A percentile compares a stretch with the other conserved stretches of the same genome.
Conservation (phyloP, 2,888 invertebrate species). For the Kuschelorhynchus macadamiae region DNA sequence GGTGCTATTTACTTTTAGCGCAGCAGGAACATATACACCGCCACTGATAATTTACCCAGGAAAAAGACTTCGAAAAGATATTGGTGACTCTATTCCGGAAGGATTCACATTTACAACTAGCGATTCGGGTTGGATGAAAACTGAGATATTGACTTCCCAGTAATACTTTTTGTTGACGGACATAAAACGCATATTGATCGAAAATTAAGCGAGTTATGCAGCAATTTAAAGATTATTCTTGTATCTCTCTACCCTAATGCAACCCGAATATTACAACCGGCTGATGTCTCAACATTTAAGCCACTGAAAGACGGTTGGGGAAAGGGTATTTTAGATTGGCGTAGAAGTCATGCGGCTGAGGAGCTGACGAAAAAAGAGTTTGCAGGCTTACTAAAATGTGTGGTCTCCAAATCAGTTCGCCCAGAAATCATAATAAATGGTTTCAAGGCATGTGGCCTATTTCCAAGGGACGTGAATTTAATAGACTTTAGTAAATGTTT, state of each 20-base stretch:
- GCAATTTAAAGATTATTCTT: conserved; percentile 49
- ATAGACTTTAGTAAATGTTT: conserved; percentile 44
- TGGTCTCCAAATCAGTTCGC: conserved; percentile 18
- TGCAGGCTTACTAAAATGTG: conserved; percentile 19
- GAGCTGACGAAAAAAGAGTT: conserved; percentile 22
- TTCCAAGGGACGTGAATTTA: conserved; percentile 42
- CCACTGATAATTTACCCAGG: conserved; percentile 19
- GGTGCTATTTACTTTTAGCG: conserved; percentile 14
- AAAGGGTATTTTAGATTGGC: conserved; percentile 58
- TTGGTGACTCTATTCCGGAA: conserved; percentile 13
- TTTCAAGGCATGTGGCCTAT: conserved; percentile 48
- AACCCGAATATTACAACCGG: conserved; percentile 49
- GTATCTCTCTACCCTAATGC: conserved; percentile 57
- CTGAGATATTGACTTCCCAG: conserved; percentile 39
- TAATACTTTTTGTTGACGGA: conserved; percentile 40
- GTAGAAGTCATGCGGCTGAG: conserved; percentile 52
- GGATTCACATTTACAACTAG: conserved; percentile 17
- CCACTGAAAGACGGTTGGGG: conserved; percentile 55
- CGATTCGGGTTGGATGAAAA: conserved; percentile 47
- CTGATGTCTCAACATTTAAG: conserved; percentile 57
- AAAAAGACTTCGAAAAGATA: conserved; percentile 37
- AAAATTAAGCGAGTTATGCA: conserved; percentile 43
- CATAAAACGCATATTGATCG: conserved; percentile 35
- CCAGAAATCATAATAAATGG: conserved; percentile 41
- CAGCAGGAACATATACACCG: neutral